phyloP scores from a whole-genome alignment of 2,113 vertebrate genomes.

The Odontophorus gujanensis region DNA sequence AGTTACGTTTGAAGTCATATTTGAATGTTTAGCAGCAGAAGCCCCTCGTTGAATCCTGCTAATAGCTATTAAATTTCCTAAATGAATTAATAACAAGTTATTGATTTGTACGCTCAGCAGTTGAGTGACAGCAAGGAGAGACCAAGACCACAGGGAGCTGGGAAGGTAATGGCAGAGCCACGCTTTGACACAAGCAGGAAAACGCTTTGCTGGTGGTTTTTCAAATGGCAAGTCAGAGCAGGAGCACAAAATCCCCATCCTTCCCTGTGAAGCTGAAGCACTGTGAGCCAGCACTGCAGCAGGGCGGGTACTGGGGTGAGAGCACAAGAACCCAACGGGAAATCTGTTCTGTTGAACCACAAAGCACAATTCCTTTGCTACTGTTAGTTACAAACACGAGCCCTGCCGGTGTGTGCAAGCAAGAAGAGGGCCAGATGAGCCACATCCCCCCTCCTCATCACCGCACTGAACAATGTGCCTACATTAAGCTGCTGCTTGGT shows the following conservation, averaged over 20 bases:
- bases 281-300: no score
- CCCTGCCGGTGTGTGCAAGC: background rate
- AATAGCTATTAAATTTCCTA: background rate
- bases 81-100: background rate
- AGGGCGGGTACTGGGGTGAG: background rate
- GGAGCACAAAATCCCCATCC: background rate
- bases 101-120: background rate
- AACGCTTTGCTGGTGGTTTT: background rate
- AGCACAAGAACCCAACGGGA: background rate
- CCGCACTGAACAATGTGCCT: background rate
- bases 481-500: background rate
- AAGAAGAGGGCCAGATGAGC: background rate
- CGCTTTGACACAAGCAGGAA: background rate
- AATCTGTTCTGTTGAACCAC: background rate
- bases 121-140: background rate
- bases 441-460: background rate
- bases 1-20: background rate
- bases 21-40: background rate
- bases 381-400: background rate
- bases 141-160: background rate
- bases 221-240: background rate
- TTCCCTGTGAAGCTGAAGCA: background rate
- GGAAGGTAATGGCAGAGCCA: background rate
- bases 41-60: background rate
- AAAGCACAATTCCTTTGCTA: background rate